phyloP scores from a whole-genome alignment of 2,113 vertebrate genomes.

The Zapornia atra region DNA sequence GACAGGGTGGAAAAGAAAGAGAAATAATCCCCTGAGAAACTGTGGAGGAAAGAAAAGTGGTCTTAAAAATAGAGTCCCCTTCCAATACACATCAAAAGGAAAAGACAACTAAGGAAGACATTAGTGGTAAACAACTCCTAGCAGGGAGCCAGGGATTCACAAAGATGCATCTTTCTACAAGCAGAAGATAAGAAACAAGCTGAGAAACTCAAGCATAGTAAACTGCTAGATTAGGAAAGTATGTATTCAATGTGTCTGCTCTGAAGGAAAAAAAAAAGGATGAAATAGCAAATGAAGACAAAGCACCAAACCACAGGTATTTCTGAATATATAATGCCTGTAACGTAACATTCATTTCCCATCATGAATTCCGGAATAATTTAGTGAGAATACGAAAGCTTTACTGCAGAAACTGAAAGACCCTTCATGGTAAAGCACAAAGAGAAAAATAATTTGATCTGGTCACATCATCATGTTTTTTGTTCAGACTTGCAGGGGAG shows the following conservation, averaged over 20 bases:
- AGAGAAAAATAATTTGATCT: not conserved
- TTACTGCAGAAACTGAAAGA: not conserved
- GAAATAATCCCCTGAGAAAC: not conserved
- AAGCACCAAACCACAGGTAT: not conserved
- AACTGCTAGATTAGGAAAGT: not conserved
- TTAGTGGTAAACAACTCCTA: not conserved
- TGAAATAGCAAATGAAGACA: not conserved
- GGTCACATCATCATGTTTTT: not conserved
- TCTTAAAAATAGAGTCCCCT: not conserved
- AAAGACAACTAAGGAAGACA: not conserved
- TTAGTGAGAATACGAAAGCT: not conserved
- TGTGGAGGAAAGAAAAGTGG: not conserved
- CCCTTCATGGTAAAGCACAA: not conserved
- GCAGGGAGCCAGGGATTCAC: not conserved
- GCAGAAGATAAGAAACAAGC: constrained; percentile 6
- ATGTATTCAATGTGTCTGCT: not conserved
- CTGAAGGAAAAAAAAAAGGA: not conserved
- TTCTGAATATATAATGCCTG: not conserved
- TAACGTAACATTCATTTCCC: not conserved
- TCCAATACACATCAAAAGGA: not conserved
- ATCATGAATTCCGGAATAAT: not conserved
- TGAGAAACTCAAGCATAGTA: not conserved
- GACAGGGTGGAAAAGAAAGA: not conserved
- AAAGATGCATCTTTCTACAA: not conserved
- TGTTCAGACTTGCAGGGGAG: not conserved